These are phyloP conservation scores for Sander lucioperca DNA, from an alignment of 2,113 vertebrate genomes.

Conservation along the genomic window DNA sequence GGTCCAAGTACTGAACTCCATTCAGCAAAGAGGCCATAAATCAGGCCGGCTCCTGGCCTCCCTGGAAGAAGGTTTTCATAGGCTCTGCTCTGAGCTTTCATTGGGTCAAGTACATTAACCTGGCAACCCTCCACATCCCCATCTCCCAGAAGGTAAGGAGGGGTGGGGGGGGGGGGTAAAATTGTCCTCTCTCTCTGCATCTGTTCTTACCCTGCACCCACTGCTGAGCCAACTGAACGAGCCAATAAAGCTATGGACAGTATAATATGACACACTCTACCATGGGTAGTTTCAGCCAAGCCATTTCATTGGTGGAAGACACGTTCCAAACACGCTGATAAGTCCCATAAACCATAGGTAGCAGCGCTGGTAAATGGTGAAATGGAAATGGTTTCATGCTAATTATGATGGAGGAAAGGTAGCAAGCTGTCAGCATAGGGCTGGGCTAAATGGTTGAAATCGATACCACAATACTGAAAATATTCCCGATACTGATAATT, in stretches of 20 bases:
- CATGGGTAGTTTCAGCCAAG: slow-evolving; percentile 5
- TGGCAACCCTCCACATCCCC: slow-evolving; percentile 70
- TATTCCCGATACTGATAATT: background rate
- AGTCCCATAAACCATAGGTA: slow-evolving; percentile 26
- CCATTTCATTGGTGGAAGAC: slow-evolving; percentile 14
- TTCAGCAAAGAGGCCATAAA: slow-evolving; percentile 73
- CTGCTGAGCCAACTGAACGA: slow-evolving; percentile 38
- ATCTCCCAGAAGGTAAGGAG: slow-evolving; percentile 35
- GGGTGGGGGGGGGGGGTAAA: slow-evolving; percentile 33
- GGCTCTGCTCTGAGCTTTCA: slow-evolving; percentile 73
- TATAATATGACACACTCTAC: slow-evolving; percentile 57
- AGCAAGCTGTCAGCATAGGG: background rate
- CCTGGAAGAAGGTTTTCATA: slow-evolving; percentile 70
- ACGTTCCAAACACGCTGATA: slow-evolving; percentile 31
- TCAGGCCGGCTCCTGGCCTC: slow-evolving; percentile 69
- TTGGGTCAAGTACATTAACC: slow-evolving; percentile 84
- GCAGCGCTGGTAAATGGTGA: slow-evolving; percentile 11
- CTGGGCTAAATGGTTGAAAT: background rate
- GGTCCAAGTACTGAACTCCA: slow-evolving; percentile 63
- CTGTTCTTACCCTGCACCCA: slow-evolving; percentile 47
- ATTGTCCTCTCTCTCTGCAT: slow-evolving; percentile 49
- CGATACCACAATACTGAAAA: background rate
- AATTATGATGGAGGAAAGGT: slow-evolving; percentile 20
- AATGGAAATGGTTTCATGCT: slow-evolving; percentile 9
- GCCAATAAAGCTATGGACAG: slow-evolving; percentile 50